These are phyloP conservation scores for Agrochola macilenta DNA, from an alignment of 2,888 invertebrate genomes.

Conservation along the genomic window DNA sequence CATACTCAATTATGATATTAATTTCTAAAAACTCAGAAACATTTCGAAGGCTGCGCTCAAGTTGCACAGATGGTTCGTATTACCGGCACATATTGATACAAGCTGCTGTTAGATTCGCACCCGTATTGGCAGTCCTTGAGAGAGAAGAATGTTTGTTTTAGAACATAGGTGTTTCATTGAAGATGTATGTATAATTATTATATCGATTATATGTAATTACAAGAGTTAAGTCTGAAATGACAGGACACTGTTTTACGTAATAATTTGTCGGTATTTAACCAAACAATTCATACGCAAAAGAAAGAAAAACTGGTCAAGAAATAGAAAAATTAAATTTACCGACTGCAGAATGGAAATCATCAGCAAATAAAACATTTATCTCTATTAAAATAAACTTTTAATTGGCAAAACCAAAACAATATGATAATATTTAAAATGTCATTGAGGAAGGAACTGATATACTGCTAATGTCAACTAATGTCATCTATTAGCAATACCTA, in stretches of 20 bases:
- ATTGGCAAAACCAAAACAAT: conserved; percentile 20
- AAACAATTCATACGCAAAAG: neutral
- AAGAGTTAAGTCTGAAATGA: neutral
- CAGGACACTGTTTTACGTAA: neutral
- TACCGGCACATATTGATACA: conserved; percentile 26
- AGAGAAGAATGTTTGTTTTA: conserved; percentile 21
- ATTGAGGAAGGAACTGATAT: conserved; percentile 31
- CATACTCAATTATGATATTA: neutral
- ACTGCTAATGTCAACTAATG: conserved; percentile 14
- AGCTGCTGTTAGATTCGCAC: conserved; percentile 46
- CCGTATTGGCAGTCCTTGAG: conserved; percentile 40
- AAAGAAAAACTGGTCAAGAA: neutral
- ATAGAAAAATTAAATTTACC: neutral
- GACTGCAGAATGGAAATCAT: neutral
- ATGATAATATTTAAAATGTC: conserved; percentile 27
- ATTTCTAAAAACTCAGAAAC: conserved; percentile 39
- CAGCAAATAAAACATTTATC: neutral
- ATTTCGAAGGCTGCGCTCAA: conserved; percentile 38
- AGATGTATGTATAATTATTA: neutral
- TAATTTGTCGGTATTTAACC: neutral
- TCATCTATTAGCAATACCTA: conserved; percentile 2
- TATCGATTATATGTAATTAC: neutral
- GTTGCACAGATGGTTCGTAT: conserved; percentile 45
- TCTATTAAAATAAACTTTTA: conserved; percentile 3
- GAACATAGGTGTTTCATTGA: conserved; percentile 11